Evolutionary conservation across 2,888 invertebrate species (phyloP).

Genomic region (Drosophila hamatofila): DNA sequence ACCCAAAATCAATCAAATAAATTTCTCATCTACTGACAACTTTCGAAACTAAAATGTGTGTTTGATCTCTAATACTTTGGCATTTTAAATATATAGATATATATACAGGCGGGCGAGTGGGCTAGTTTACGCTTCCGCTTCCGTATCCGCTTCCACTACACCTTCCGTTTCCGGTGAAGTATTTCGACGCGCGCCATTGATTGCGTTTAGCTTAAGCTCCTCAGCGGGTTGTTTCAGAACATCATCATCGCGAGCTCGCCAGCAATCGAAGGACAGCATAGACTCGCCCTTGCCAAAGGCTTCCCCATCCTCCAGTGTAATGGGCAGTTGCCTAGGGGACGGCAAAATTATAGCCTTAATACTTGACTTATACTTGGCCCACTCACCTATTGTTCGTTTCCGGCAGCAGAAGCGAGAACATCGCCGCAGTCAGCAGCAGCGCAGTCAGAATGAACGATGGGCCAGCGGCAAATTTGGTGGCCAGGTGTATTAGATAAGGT

Average conservation of each 20-base stretch:
- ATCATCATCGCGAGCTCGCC: constrained; percentile 54
- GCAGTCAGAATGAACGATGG: constrained; percentile 86
- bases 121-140: constrained; percentile 1
- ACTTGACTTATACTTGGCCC: neutral
- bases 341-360: neutral
- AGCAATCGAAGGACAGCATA: constrained; percentile 85
- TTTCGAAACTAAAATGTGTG: constrained; percentile 45
- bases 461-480: constrained; percentile 53
- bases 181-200: constrained; percentile 39
- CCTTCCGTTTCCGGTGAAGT: constrained; percentile 33
- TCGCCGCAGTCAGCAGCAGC: constrained; percentile 85
- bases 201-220: constrained; percentile 48
- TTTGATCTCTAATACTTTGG: constrained; percentile 24
- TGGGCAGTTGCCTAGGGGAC: constrained; percentile 85
- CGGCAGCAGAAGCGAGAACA: constrained; percentile 86
- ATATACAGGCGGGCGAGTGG: constrained; percentile 6
- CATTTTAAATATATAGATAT: constrained; percentile 3
- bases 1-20: constrained; percentile 73
- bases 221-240: constrained; percentile 50
- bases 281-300: constrained; percentile 86
- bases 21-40: constrained; percentile 72
- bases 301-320: constrained; percentile 87
- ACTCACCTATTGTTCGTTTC: constrained; percentile 86
- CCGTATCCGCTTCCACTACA: constrained; percentile 8
- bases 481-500: constrained; percentile 80